These are phyloP conservation scores for Elgaria multicarinata DNA, from an alignment of 2,113 vertebrate genomes.

Conservation along the genomic window DNA sequence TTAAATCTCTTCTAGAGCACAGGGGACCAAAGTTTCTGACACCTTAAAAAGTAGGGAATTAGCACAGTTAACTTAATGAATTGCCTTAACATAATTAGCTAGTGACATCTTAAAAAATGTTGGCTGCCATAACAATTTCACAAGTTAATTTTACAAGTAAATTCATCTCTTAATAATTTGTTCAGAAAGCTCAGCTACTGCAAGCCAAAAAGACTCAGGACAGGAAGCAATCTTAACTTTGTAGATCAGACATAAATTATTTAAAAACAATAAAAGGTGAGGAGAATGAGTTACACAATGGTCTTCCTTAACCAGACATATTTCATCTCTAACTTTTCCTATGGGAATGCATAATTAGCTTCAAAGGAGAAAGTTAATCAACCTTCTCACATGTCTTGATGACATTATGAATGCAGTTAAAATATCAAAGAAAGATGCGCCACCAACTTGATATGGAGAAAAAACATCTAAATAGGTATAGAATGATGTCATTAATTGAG, in stretches of 20 bases:
- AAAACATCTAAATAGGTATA: not conserved
- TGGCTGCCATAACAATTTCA: not conserved
- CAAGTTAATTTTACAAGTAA: not conserved
- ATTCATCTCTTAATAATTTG: not conserved
- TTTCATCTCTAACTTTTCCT: not conserved
- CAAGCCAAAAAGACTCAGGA: not conserved
- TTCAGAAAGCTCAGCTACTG: not conserved
- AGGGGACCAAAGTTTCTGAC: slow-evolving; percentile 55
- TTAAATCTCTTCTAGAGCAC: slow-evolving; percentile 45
- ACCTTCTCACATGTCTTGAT: not conserved
- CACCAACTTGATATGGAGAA: not conserved
- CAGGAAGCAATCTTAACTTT: not conserved
- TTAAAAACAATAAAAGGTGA: not conserved
- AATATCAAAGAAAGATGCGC: not conserved
- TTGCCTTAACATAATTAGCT: not conserved
- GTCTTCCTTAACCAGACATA: not conserved
- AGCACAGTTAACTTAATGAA: not conserved
- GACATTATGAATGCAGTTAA: not conserved
- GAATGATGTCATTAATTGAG: not conserved
- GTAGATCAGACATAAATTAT: not conserved
- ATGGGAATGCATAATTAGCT: not conserved
- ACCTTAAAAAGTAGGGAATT: not conserved
- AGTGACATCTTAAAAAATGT: not conserved
- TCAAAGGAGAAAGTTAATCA: not conserved
- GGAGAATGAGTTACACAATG: too few relatives aligned